Evolutionary conservation across 2,113 vertebrate species (phyloP), one percentile per base, ranked within the genome.

Genomic region (Laticauda colubrina): DNA sequence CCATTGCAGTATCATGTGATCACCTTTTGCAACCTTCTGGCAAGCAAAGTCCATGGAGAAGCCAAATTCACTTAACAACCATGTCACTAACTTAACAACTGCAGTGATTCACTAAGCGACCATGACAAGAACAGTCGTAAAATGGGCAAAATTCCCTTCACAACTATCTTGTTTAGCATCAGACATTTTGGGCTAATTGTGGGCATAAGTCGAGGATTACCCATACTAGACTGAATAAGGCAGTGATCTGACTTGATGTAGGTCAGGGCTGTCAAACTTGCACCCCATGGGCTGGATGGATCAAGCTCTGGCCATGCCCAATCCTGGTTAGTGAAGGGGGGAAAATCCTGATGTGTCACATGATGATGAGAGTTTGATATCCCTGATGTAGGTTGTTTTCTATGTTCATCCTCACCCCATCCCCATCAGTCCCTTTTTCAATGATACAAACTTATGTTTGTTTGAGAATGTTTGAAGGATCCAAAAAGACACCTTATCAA

Each of bases 231-330:
- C 5, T 75, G 18, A 75, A 75, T 34, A 12, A 75, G n/a, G 29
- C 64, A 34, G 5, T 75, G 64, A 34, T 75, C 14, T 34, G 64
- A 75, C 64, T 69, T 56, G 56, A 57, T 57, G 55, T 39, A 21
- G 18, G 5, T 34, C 57, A 59, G 23, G 57, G 8, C 23, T 59
- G 23, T 59, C 57, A 59, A 59, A 59, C 57, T 59, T 6, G 7
- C 7, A 2, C 21, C 1, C 23, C 23, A 0, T 1, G 23, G 57
- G 57, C 57, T 3, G 23, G 57, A 10, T 24, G 23, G 0, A 1
- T 59, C 23, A 26, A 0, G 8, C 24, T 8, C 24, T 26, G 23
- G 57, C 23, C 57, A 59, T 1, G 1, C 57, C 23, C 23, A 59
- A 23, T 1, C 23, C 23, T 1, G 1, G 23, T 59, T 59, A 59